Evolutionary conservation across 2,888 invertebrate species (phyloP).

Genomic region (Nipponacmea schrenckii): DNA sequence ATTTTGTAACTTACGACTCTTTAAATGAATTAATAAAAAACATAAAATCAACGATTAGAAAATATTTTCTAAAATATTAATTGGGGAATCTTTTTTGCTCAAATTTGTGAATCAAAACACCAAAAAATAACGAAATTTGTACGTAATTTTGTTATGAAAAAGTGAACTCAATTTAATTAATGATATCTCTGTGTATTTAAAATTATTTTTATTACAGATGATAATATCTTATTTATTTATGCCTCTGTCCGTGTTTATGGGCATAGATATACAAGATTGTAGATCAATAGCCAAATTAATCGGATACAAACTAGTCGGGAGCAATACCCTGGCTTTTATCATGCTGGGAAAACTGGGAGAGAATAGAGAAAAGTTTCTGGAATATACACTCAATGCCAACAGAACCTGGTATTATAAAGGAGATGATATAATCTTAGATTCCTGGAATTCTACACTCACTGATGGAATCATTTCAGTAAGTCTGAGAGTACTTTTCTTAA

Average conservation of each 20-base stretch:
- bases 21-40: too few species aligned
- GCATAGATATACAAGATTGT: constrained; percentile 5
- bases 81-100: too few species aligned
- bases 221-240: not conserved
- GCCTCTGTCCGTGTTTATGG: constrained; percentile 9
- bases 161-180: too few species aligned
- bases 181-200: too few species aligned
- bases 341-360: not conserved
- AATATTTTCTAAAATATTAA: too few species aligned
- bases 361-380: not conserved
- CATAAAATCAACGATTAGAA: too few species aligned
- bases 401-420: not conserved
- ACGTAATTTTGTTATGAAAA: too few species aligned
- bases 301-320: constrained; percentile 4
- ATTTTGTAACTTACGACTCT: too few species aligned
- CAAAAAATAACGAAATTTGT: too few species aligned
- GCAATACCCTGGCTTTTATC: not conserved
- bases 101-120: too few species aligned
- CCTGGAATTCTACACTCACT: not conserved
- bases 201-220: not conserved
- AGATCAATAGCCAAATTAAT: constrained; percentile 10
- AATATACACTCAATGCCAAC: not conserved
- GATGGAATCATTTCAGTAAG: not conserved
- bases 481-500: too few species aligned
- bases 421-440: not conserved